Conservation (phyloP, 2,888 invertebrate species). For the Trypoxylon attenuatum region DNA sequence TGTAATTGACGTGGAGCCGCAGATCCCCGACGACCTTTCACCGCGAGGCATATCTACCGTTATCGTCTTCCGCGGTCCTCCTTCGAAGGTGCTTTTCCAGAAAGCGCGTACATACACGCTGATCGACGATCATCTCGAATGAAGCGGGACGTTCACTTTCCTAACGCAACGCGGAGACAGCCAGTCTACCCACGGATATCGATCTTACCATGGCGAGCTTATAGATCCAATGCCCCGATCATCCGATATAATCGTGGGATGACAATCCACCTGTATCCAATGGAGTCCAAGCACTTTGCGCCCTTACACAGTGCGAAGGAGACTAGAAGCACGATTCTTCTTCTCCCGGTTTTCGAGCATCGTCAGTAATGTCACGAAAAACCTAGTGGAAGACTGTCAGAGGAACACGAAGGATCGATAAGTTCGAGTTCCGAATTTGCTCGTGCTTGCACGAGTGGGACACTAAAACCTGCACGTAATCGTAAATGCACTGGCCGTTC, state of each 20-base stretch:
- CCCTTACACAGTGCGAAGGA: too few species aligned
- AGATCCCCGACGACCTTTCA: slow-evolving; percentile 57
- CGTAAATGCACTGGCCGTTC: background rate
- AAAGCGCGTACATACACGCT: slow-evolving; percentile 37
- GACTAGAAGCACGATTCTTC: too few species aligned
- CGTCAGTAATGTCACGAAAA: too few species aligned
- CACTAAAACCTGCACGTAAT: background rate
- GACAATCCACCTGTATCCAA: slow-evolving; percentile 6
- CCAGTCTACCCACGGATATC: slow-evolving; percentile 25
- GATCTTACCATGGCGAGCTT: slow-evolving; percentile 35
- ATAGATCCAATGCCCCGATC: slow-evolving; percentile 9
- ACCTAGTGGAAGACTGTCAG: too few species aligned
- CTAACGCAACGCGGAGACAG: background rate
- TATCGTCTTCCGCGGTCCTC: slow-evolving; percentile 54
- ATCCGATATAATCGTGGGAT: slow-evolving; percentile 29
- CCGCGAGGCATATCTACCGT: slow-evolving; percentile 56
- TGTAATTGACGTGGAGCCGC: slow-evolving; percentile 61
- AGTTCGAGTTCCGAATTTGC: too few species aligned
- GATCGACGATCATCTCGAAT: slow-evolving; percentile 42
- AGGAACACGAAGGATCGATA: too few species aligned
- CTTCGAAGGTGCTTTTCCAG: slow-evolving; percentile 49
- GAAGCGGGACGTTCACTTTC: slow-evolving; percentile 19
- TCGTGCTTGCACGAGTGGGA: background rate
- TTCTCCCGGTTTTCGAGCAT: too few species aligned
- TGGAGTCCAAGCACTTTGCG: too few species aligned